Base-by-base conservation (phyloP, 2,797 vertebrate genomes). In the Florisuga fusca region DNA sequence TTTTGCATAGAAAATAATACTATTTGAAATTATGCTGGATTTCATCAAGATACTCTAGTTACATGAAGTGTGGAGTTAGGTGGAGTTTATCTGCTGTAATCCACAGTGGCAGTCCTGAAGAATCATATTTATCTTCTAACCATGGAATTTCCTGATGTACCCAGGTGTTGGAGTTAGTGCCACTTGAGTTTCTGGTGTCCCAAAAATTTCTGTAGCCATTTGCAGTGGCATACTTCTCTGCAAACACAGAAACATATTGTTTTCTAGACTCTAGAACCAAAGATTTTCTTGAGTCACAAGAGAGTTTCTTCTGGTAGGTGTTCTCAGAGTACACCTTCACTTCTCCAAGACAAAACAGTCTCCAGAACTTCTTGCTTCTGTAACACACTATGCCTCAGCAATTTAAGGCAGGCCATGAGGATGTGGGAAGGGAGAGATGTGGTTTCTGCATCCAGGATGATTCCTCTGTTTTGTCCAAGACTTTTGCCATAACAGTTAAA, bases 61-160 rank as follows among this genome's bases (percentile, higher is more conserved):
- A 33, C 0, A 0, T 58, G 31, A 80, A 53, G 19, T 33, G 31
- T 26, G 31, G 45, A 71, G 20, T 48, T 41, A 15, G 14, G 11
- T 74, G 73, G 38, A 73, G 36, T 73, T 88, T 76, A 34, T 57
- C 16, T n/a, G 12, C n/a, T 80, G 90, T 91, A 55, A 75, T 78
- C 17, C 17, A 5, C 38, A 86, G 27, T 58, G n/a, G 3, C 7
- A 3, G 23, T 84, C n/a, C 54, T 75, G 69, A 41, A 25, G 36
- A 81, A 72, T 76, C 20, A 38, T 59, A 4, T 33, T 71, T 3
- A 11, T 79, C 25, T 12, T 81, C 50, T 16, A 68, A 21, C 12
- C 2, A 1, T 61, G 34, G 21, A 78, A 61, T 90, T 92, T 83
- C 26, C 31, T 48, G 8, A 21, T 77, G 12, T 54, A 55, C 51